phyloP scores from a whole-genome alignment of 2,113 vertebrate species.

The Oxyura jamaicensis region DNA sequence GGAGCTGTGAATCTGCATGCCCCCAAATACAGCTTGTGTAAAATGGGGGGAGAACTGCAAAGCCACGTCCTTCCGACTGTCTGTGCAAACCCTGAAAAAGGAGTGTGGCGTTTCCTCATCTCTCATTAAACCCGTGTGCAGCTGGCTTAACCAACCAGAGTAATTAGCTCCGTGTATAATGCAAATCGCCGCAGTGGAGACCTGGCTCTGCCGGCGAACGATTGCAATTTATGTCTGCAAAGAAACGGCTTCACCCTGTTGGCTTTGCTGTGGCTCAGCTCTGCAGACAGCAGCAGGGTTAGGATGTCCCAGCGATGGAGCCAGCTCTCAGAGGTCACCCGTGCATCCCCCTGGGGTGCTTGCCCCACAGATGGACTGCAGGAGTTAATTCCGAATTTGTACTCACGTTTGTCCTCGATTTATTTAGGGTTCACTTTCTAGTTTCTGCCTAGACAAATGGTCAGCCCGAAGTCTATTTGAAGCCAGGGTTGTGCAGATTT shows the following conservation, averaged over 20 bases:
- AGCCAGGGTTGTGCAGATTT: not conserved
- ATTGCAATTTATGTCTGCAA: not conserved
- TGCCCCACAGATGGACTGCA: not conserved
- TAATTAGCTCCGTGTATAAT: constrained; percentile 33
- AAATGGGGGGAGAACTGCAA: not conserved
- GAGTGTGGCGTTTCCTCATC: not conserved
- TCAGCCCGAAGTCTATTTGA: rapidly evolving
- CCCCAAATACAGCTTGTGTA: rapidly evolving
- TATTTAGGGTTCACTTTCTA: not conserved
- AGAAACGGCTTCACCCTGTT: not conserved
- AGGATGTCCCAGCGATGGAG: not conserved
- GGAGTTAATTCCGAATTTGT: not conserved
- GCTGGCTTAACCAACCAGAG: constrained; percentile 24
- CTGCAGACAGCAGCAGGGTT: not conserved
- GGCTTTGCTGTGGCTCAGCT: not conserved
- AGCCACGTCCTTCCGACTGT: rapidly evolving
- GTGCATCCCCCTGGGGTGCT: not conserved
- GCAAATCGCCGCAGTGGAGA: not conserved
- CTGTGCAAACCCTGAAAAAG: not conserved
- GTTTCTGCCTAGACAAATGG: not conserved
- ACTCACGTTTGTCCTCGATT: not conserved
- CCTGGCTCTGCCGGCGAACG: not conserved
- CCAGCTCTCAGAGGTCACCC: not conserved
- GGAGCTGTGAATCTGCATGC: not conserved
- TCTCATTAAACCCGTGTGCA: constrained; percentile 11